Conservation (phyloP, 2,888 invertebrate species). For the Lasioglossum figueresi region DNA sequence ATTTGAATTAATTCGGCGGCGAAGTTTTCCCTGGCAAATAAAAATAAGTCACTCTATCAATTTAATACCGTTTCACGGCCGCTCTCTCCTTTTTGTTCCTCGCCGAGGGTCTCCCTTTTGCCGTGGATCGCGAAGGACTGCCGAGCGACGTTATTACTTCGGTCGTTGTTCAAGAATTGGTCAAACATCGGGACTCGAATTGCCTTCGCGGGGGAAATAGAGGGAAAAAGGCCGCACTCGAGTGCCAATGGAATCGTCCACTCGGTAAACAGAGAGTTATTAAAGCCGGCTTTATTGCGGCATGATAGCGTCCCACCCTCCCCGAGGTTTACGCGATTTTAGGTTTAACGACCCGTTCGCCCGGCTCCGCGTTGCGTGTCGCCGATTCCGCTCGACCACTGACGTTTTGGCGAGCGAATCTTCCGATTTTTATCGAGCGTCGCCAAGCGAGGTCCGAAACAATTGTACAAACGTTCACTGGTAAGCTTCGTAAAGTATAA, state of each 20-base stretch:
- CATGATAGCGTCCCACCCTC: constrained; percentile 9
- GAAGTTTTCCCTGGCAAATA: constrained; percentile 76
- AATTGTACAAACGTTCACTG: neutral
- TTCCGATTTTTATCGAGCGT: neutral
- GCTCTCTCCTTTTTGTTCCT: neutral
- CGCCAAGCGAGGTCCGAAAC: neutral
- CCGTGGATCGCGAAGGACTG: neutral
- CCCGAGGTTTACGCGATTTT: constrained; percentile 39
- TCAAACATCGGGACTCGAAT: constrained; percentile 70
- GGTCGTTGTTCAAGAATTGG: constrained; percentile 70
- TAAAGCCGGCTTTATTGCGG: constrained; percentile 63
- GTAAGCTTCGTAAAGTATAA: neutral
- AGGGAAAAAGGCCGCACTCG: constrained; percentile 38
- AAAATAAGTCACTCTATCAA: constrained; percentile 76
- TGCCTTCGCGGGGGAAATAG: constrained; percentile 19
- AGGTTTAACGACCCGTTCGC: constrained; percentile 31
- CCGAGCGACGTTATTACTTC: constrained; percentile 66
- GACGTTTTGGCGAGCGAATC: neutral
- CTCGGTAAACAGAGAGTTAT: constrained; percentile 60
- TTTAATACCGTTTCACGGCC: constrained; percentile 72
- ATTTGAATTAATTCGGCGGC: constrained; percentile 79
- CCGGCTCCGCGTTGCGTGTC: neutral
- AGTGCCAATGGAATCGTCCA: constrained; percentile 53
- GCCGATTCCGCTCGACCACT: neutral
- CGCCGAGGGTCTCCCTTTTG: neutral